A percentile compares a stretch with the other conserved stretches of the same genome.
Evolutionary conservation across 2,888 invertebrate genomes (phyloP).

Genomic region (Napeogenes inachia): DNA sequence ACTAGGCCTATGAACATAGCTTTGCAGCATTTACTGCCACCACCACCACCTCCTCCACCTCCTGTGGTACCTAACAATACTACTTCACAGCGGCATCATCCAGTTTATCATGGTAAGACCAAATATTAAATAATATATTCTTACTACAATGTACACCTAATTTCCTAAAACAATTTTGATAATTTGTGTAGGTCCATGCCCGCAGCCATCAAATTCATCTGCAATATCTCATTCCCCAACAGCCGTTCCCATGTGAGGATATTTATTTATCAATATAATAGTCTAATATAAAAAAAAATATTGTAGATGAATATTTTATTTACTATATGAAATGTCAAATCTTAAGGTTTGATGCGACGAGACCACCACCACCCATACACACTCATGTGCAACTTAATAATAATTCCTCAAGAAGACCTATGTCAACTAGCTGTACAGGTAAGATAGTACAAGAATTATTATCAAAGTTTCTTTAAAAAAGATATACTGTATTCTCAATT

Average conservation of each 20-base stretch:
- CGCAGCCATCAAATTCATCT: slow-evolving; percentile 1
- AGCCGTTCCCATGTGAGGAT: slow-evolving; percentile 14
- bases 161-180: no score
- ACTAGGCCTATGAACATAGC: slow-evolving; percentile 31
- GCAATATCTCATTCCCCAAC: slow-evolving; percentile 6
- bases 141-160: not conserved
- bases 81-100: slow-evolving; percentile 11
- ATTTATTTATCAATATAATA: not conserved
- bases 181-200: slow-evolving; percentile 4
- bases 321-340: no score
- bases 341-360: slow-evolving; percentile 51
- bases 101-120: slow-evolving; percentile 40
- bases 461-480: no score
- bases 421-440: slow-evolving; percentile 40
- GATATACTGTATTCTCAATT: no score
- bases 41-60: slow-evolving; percentile 25
- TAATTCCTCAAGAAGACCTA: slow-evolving; percentile 37
- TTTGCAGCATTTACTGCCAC: slow-evolving; percentile 33
- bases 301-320: no score
- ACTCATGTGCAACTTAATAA: slow-evolving; percentile 30
- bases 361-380: slow-evolving; percentile 54
- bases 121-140: not conserved
- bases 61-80: slow-evolving; percentile 12
- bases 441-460: slow-evolving; percentile 16
- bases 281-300: no score